Evolutionary conservation across 2,113 vertebrate genomes (phyloP).

Genomic region (Phylloscopus whistleri): DNA sequence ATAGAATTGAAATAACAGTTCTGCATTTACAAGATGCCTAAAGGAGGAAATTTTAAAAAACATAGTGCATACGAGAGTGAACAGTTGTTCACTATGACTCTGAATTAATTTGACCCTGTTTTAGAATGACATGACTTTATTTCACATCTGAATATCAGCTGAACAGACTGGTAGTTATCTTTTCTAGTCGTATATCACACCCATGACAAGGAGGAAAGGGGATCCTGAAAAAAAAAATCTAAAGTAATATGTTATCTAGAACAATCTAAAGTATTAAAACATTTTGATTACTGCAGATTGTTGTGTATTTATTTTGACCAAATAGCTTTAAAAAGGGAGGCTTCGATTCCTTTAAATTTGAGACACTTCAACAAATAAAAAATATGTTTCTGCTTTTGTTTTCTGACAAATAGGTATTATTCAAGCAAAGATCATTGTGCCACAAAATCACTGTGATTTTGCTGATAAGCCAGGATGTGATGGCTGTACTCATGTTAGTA

Average conservation of each 20-base stretch:
- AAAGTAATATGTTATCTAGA: neutral
- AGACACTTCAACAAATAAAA: neutral
- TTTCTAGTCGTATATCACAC: neutral
- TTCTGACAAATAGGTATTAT: neutral
- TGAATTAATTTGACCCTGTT: neutral
- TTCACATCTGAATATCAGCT: neutral
- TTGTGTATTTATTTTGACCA: neutral
- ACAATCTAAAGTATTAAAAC: neutral
- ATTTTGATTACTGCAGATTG: neutral
- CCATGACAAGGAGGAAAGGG: neutral
- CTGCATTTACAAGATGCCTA: neutral
- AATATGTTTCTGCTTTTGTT: neutral
- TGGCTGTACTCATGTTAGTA: neutral
- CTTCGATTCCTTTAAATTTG: neutral
- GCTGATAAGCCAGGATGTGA: neutral
- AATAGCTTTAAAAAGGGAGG: neutral
- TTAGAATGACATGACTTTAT: neutral
- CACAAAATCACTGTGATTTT: neutral
- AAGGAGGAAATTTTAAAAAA: neutral
- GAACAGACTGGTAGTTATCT: neutral
- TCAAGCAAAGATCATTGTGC: neutral
- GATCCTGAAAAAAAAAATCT: neutral
- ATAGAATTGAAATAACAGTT: neutral
- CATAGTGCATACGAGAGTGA: neutral
- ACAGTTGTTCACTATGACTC: neutral